These are phyloP conservation scores for Pachliopta kotzebuea DNA, from an alignment of 2,888 invertebrate species.

Conservation along the genomic window DNA sequence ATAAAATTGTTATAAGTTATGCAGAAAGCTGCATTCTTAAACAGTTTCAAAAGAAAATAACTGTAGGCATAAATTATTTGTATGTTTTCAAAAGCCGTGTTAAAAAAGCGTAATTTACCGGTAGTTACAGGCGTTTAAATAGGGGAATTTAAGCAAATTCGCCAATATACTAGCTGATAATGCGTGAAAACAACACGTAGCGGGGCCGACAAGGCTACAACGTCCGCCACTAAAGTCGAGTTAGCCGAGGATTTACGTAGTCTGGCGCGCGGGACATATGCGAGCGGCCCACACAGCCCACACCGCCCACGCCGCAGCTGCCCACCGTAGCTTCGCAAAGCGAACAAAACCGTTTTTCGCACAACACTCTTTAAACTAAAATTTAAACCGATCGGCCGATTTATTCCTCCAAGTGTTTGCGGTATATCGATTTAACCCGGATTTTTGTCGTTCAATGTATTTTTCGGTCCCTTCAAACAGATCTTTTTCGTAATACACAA, in stretches of 20 bases:
- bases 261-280: slow-evolving; percentile 56
- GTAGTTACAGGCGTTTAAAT: slow-evolving; percentile 13
- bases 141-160: slow-evolving; percentile 17
- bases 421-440: slow-evolving; percentile 22
- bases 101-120: slow-evolving; percentile 6
- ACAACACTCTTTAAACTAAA: slow-evolving; percentile 67
- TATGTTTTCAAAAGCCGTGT: not conserved
- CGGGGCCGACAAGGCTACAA: slow-evolving; percentile 27
- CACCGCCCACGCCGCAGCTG: slow-evolving; percentile 14
- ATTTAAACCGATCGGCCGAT: slow-evolving; percentile 27
- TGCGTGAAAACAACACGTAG: slow-evolving; percentile 51
- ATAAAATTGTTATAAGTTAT: no score
- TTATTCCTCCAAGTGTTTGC: slow-evolving; percentile 25
- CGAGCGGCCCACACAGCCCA: slow-evolving; percentile 8
- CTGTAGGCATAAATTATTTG: no score
- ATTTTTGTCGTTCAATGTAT: slow-evolving; percentile 28
- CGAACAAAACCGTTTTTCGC: slow-evolving; percentile 64
- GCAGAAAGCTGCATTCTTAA: no score
- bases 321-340: slow-evolving; percentile 46
- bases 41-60: no score
- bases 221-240: slow-evolving; percentile 57
- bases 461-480: not conserved
- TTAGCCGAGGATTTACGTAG: slow-evolving; percentile 73
- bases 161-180: slow-evolving; percentile 44
- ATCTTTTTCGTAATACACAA: not conserved